Evolutionary conservation across 2,888 invertebrate species (phyloP), one percentile per base, ranked within the genome.

Genomic region (Temnothorax rugatulus): DNA sequence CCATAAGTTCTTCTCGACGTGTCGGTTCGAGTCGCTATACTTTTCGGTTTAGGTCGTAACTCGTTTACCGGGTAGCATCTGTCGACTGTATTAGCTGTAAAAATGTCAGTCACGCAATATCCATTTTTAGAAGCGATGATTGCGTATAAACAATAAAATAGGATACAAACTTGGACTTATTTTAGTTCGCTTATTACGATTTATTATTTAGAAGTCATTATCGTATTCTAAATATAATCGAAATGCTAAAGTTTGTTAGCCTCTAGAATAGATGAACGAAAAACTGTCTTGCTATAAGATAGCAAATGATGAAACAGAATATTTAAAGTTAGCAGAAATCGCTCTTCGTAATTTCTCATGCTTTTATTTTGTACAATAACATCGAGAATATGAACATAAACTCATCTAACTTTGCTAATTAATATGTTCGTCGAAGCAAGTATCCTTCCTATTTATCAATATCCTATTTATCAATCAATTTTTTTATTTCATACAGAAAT

Each of bases 291-390:
- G 0, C 7, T 86, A 57, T 85, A 85, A 88, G 77, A 82, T 88
- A 88, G 68, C 63, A 38, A 85, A 75, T 63, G 59, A 76, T 59
- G 83, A 88, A 69, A 29, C 4, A 44, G 76, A 34, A 54, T 47
- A 44, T 89, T 0, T 4, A 29, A 29, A 29, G 66, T 89, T 83
- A 63, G 63, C 81, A 74, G 71, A 89, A 87, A 63, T 86, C 76
- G 81, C 13, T 73, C 61, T 75, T 82, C 5, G 29, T 88, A 84
- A 71, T 86, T 29, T 29, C 29, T 29, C 4, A 29, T 29, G 29
- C 29, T 29, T 29, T 29, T 29, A 29, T 29, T 87, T 63, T 25
- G 11, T 54, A 52, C 47, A 59, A 69, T 47, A 57, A 66, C 44
- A 61, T 52, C 38, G 41, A 50, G 54, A 59, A 75, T 79, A 52